A percentile compares a stretch with the other conserved stretches of the same genome.
phyloP scores from a whole-genome alignment of 2,113 vertebrate genomes.

The Anoura caudifer region DNA sequence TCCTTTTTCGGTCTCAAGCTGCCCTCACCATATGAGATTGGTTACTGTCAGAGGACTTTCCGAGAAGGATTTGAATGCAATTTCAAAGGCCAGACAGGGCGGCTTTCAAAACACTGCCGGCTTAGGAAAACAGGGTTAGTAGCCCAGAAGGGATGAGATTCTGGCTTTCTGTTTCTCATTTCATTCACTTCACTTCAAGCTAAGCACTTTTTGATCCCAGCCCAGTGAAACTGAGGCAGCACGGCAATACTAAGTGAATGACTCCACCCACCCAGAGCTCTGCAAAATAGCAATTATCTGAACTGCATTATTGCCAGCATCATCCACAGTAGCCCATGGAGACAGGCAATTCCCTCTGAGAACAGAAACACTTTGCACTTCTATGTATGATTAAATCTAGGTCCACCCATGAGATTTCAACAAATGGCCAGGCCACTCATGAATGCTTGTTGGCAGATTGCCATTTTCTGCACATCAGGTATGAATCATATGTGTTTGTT shows the following conservation, averaged over 20 bases:
- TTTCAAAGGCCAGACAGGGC: constrained; percentile 65
- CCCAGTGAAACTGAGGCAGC: not conserved
- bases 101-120: constrained; percentile 56
- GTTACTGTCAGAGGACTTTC: constrained; percentile 63
- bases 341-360: constrained; percentile 7
- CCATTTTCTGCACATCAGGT: not conserved
- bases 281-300: not conserved
- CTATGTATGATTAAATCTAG: not conserved
- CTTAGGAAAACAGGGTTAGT: constrained; percentile 51
- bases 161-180: constrained; percentile 47
- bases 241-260: constrained; percentile 28
- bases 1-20: constrained; percentile 61
- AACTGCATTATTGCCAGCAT: not conserved
- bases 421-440: not conserved
- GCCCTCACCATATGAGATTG: constrained; percentile 54
- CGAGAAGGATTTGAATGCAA: constrained; percentile 68
- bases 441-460: not conserved
- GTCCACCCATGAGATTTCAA: not conserved
- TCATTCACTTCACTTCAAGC: constrained; percentile 59
- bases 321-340: not conserved
- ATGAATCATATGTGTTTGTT: not conserved
- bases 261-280: not conserved
- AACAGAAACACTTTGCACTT: constrained; percentile 10
- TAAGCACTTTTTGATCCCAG: constrained; percentile 41
- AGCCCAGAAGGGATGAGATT: constrained; percentile 14